phyloP scores from a whole-genome alignment of 1,140 invertebrate genomes.

The Procambarus clarkii region DNA sequence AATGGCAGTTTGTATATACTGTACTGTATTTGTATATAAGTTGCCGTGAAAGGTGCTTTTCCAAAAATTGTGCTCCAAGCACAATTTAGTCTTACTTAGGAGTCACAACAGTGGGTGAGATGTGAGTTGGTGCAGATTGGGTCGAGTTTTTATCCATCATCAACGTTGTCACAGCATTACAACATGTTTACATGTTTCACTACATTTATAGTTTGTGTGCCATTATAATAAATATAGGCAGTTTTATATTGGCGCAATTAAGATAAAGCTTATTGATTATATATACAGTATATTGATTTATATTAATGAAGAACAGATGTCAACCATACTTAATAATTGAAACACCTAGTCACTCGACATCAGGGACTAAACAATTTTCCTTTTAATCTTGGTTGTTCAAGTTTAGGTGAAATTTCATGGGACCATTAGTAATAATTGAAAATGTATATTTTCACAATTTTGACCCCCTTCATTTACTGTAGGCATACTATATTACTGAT shows the following conservation, averaged over 20 bases:
- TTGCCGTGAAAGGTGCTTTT: slow-evolving; percentile 67
- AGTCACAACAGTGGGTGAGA: slow-evolving; percentile 56
- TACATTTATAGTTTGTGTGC: slow-evolving; percentile 63
- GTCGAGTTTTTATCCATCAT: slow-evolving; percentile 53
- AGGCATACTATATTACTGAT: slow-evolving; percentile 21
- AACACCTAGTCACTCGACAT: slow-evolving; percentile 27
- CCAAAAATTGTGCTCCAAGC: slow-evolving; percentile 61
- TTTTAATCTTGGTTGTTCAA: slow-evolving; percentile 31
- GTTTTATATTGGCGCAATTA: slow-evolving; percentile 64
- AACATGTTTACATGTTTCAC: slow-evolving; percentile 59
- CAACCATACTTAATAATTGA: slow-evolving; percentile 58
- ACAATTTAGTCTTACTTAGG: slow-evolving; percentile 59
- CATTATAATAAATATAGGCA: slow-evolving; percentile 59
- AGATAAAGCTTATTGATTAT: slow-evolving; percentile 49
- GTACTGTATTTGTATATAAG: slow-evolving; percentile 62
- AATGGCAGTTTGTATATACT: slow-evolving; percentile 67
- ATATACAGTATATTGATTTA: slow-evolving; percentile 38
- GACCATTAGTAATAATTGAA: slow-evolving; percentile 55
- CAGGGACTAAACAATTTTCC: slow-evolving; percentile 8
- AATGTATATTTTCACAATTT: slow-evolving; percentile 33
- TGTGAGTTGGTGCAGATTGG: slow-evolving; percentile 42
- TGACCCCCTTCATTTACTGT: slow-evolving; percentile 23
- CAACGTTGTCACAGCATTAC: slow-evolving; percentile 52
- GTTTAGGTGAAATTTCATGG: slow-evolving; percentile 58
- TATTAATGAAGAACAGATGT: slow-evolving; percentile 47